Conservation (phyloP, 30 jellyfish, hydroid and myxozoan species). For the Hydractinia echinata region DNA sequence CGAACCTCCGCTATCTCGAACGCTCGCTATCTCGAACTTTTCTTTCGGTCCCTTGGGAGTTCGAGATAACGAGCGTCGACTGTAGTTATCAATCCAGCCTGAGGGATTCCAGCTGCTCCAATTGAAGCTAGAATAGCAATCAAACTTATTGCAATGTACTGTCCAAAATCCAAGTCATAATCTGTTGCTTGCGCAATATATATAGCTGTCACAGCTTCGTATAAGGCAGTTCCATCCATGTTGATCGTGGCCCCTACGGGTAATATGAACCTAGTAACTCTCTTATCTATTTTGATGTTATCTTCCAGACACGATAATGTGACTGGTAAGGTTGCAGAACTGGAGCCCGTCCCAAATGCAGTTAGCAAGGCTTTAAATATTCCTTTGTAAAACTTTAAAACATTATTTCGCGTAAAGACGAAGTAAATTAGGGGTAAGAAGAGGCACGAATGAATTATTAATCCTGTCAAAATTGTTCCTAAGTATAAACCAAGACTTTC, state of each 20-base stretch:
- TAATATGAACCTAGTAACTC: constrained; percentile 69
- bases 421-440: constrained; percentile 65
- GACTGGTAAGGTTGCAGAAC: constrained; percentile 96
- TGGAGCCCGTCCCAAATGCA: constrained; percentile 94
- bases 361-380: constrained; percentile 70
- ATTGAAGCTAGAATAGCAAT: constrained; percentile 92
- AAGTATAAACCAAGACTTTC: constrained; percentile 88
- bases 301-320: constrained; percentile 76
- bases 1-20: too few relatives aligned
- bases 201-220: constrained; percentile 85
- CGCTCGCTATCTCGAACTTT: too few relatives aligned
- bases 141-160: constrained; percentile 85
- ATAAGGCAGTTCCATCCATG: constrained; percentile 94
- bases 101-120: constrained; percentile 99
- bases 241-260: constrained; percentile 91
- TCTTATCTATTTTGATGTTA: constrained; percentile 60
- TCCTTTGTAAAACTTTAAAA: constrained; percentile 56
- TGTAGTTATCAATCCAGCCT: constrained; percentile 94
- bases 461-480: constrained; percentile 80
- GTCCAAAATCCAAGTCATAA: constrained; percentile 56
- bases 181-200: constrained; percentile 82
- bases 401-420: constrained; percentile 63
- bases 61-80: too few relatives aligned
- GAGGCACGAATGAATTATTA: constrained; percentile 63
- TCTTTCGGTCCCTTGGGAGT: too few relatives aligned